These are phyloP conservation scores for Agonopterix subpropinquella DNA, from an alignment of 2,888 invertebrate species.

Conservation along the genomic window DNA sequence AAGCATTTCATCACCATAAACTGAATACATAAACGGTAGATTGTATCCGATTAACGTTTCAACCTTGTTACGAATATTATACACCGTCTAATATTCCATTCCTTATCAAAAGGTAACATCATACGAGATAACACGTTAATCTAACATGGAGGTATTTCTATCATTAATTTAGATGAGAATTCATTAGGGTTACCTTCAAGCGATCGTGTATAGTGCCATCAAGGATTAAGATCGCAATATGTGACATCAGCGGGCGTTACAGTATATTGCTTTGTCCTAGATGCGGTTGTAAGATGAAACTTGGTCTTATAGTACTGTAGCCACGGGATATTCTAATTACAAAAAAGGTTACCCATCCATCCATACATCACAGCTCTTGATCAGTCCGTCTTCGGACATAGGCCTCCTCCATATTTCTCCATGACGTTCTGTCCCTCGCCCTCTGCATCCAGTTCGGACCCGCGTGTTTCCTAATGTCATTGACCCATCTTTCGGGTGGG, in stretches of 20 bases:
- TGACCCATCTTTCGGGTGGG: no score
- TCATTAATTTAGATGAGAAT: slow-evolving; percentile 55
- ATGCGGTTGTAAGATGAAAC: neutral
- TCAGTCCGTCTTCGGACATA: no score
- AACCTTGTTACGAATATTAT: slow-evolving; percentile 8
- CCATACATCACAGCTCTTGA: no score
- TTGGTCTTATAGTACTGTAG: no score
- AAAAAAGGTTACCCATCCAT: no score
- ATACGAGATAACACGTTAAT: slow-evolving; percentile 40
- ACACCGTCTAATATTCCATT: slow-evolving; percentile 6
- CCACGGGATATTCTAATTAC: no score
- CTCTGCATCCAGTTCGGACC: no score
- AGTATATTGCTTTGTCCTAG: slow-evolving; percentile 5
- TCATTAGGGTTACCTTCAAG: slow-evolving; percentile 37
- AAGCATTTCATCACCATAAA: no score
- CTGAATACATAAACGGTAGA: neutral
- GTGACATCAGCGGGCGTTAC: slow-evolving; percentile 7
- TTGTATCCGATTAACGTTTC: neutral
- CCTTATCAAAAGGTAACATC: slow-evolving; percentile 16
- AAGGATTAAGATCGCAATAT: slow-evolving; percentile 20
- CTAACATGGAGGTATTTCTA: slow-evolving; percentile 39
- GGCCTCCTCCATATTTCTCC: no score
- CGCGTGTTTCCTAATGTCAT: no score
- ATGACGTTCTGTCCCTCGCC: no score
- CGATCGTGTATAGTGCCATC: slow-evolving; percentile 25